Conservation (phyloP, 2,888 invertebrate species). For the Rhamnusium bicolor region DNA sequence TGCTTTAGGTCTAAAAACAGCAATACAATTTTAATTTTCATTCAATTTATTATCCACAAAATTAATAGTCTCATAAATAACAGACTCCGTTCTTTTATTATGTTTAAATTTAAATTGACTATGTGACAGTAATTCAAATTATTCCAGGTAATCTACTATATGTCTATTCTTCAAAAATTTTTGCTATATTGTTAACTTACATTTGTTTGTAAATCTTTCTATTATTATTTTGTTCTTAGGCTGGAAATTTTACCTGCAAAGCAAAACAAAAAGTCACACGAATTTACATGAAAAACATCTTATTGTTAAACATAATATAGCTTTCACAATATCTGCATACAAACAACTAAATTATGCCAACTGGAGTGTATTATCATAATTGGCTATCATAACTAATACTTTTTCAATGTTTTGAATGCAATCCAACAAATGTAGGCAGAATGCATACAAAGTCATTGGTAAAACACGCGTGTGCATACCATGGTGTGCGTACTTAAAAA, state of each 20-base stretch:
- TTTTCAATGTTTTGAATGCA: constrained; percentile 37
- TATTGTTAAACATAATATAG: constrained; percentile 38
- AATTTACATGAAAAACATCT: constrained; percentile 30
- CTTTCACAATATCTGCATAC: constrained; percentile 48
- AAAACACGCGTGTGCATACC: constrained; percentile 1
- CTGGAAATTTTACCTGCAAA: background rate
- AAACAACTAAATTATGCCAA: constrained; percentile 53
- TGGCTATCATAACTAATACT: constrained; percentile 47
- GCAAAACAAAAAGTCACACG: constrained; percentile 20
- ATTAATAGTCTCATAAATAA: no score
- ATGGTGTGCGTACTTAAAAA: background rate
- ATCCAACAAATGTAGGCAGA: constrained; percentile 18
- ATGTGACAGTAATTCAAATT: no score
- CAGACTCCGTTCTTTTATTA: no score
- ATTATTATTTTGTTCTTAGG: background rate
- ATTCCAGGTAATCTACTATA: no score
- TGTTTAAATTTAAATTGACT: no score
- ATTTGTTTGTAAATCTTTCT: no score
- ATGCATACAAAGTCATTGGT: constrained; percentile 12
- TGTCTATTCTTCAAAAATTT: no score
- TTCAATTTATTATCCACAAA: no score
- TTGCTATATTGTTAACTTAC: no score
- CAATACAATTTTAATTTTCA: no score
- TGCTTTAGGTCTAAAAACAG: no score
- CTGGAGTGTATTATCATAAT: constrained; percentile 53